Evolutionary conservation across 2,888 invertebrate genomes (phyloP), one percentile per base, ranked within the genome.

Genomic region (Nemotelus pantherinus): DNA sequence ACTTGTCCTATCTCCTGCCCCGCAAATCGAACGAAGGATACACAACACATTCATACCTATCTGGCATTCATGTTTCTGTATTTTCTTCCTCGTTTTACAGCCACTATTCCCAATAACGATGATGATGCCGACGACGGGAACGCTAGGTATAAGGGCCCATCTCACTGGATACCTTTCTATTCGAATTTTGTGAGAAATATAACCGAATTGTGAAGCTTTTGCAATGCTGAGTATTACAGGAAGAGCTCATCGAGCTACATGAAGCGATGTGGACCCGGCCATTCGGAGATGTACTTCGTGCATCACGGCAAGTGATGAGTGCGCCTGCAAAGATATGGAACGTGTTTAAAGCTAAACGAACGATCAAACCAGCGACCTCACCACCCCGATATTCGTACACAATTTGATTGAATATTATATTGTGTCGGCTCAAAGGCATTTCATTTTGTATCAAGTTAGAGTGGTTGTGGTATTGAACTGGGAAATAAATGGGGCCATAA

Each of bases 391-490:
- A 71, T 72, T 78, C 72, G 77, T 78, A 68, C 78, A 77, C 78
- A 77, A 74, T 78, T 78, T 78, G 77, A 78, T 78, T 78, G 78
- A 78, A 78, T 78, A 78, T 78, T 78, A 78, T 77, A 78, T 77
- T 76, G 70, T 47, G 60, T 64, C 70, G 70, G 76, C 41, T 71
- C 71, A 71, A 57, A 71, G 55, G 55, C 41, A 41, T 55, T 71
- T 25, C 25, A 25, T 25, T 25, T 9, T 70, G 50, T 25, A 55
- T 55, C 39, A 41, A 25, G 57, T 55, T 4, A 9, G 71, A 43
- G 25, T n/a, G 50, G 39, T 41, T 53, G 39, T 9, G 43, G 43
- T 25, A 57, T 55, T n/a, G 2, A 39, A 55, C 9, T 41, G 25
- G 70, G 55, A n/a, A 71, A 55, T 48, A 6, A 45, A 39, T 48